phyloP scores from a whole-genome alignment of 2,113 vertebrate genomes.

The Gallinago jamesoni region DNA sequence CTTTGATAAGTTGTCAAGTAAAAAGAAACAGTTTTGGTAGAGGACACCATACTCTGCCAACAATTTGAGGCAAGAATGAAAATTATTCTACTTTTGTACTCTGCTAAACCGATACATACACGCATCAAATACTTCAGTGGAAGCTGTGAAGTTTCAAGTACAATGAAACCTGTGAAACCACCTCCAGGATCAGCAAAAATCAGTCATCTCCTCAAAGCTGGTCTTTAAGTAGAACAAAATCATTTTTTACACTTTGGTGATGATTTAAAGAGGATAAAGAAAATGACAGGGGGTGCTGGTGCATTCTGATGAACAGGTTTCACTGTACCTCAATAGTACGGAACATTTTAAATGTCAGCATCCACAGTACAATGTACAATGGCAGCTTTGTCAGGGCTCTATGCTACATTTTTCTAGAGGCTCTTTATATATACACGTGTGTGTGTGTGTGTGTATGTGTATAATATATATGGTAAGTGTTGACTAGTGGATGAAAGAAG shows the following conservation, averaged over 20 bases:
- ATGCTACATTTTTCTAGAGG: background rate
- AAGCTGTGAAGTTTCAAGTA: slow-evolving; percentile 71
- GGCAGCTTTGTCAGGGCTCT: background rate
- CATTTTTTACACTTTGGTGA: background rate
- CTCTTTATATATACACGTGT: background rate
- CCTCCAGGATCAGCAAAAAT: slow-evolving; percentile 68
- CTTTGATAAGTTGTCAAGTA: background rate
- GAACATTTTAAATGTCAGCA: background rate
- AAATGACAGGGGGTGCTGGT: background rate
- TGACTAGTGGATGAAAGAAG: background rate
- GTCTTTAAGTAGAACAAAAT: slow-evolving; percentile 59
- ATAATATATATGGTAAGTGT: background rate
- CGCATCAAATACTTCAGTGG: slow-evolving; percentile 46
- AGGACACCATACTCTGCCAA: slow-evolving; percentile 21
- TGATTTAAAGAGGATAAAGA: slow-evolving; percentile 28
- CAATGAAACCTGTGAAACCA: slow-evolving; percentile 70
- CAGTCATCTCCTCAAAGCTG: slow-evolving; percentile 45
- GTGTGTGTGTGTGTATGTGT: background rate
- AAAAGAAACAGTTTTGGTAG: background rate
- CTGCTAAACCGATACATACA: slow-evolving; percentile 3
- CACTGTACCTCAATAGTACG: background rate
- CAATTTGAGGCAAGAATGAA: slow-evolving; percentile 39
- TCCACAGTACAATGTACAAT: background rate
- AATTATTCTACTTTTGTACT: slow-evolving; percentile 40
- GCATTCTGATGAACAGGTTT: background rate